Evolutionary conservation across 1,140 invertebrate genomes (phyloP).

Genomic region (Dendrolimus kikuchii): DNA sequence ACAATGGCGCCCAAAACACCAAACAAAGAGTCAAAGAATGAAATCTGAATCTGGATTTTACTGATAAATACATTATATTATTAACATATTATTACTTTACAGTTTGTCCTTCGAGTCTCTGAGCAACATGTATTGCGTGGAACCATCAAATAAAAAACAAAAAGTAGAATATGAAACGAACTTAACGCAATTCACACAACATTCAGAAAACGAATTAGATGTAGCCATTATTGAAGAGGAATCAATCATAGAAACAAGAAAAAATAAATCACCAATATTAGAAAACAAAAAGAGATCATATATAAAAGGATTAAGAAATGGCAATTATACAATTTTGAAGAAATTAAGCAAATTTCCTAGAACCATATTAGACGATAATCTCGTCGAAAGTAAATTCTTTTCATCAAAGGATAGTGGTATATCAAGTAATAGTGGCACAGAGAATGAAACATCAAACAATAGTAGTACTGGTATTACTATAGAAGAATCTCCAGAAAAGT

Average conservation of each 20-base stretch:
- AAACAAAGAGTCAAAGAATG: no score
- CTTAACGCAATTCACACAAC: constrained; percentile 18
- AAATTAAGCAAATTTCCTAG: constrained; percentile 60
- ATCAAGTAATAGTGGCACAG: constrained; percentile 5
- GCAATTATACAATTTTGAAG: constrained; percentile 38
- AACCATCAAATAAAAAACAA: constrained; percentile 47
- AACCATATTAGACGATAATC: constrained; percentile 50
- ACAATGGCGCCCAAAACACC: no score
- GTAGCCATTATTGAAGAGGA: constrained; percentile 16
- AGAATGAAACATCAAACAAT: constrained; percentile 9
- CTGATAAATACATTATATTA: no score
- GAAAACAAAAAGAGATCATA: constrained; percentile 53
- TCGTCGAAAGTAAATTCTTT: constrained; percentile 66
- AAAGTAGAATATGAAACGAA: constrained; percentile 18
- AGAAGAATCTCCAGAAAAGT: constrained; percentile 36
- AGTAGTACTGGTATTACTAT: constrained; percentile 20
- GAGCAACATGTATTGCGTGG: constrained; percentile 60
- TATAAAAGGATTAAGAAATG: constrained; percentile 39
- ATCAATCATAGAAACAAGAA: constrained; percentile 10
- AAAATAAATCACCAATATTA: constrained; percentile 59
- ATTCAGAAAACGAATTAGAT: neutral
- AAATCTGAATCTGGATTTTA: no score
- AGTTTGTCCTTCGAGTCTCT: constrained; percentile 61
- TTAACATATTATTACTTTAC: constrained; percentile 19
- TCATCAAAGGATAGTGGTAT: constrained; percentile 1